Evolutionary conservation across 2,797 vertebrate genomes (phyloP), one percentile per base, ranked within the genome.

Genomic region (Neoniphon sammara): DNA sequence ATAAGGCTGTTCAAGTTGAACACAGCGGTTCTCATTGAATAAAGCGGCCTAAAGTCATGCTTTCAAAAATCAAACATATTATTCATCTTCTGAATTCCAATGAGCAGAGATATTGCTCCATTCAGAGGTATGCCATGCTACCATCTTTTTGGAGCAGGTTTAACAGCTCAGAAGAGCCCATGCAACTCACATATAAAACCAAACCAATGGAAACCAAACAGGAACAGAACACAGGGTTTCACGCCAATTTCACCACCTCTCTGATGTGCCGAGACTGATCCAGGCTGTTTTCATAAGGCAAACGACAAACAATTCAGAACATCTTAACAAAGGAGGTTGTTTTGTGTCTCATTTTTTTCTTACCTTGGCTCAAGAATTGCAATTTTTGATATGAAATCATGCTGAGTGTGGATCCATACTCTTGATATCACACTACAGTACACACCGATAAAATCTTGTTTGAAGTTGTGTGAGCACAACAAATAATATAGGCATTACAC

Each of bases 101-200:
- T 67, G 60, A 87, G 80, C 62, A 66, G 81, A 83, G 36, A 65
- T 52, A 44, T 54, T 49, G 72, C 73, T 86, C 77, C 58, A 34
- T 73, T 75, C 55, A 78, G 71, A 83, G 76, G 31, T 60, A 85
- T 87, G 81, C 89, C 91, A 92, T 92, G 91, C 91, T 84, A 85
- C 70, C 77, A 60, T 73, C 66, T 75, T 75, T 71, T 71, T 74
- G 27, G 80, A 82, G 56, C 50, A 66, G 42, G 59, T 62, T 61
- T 64, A 67, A 85, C 84, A 75, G 82, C 70, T 87, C 84, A 86
- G 82, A 64, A 81, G 80, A 85, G 82, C 82, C 61, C 92, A 93
- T 93, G 92, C 92, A 92, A 81, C 75, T 89, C 81, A 85, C 86
- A 77, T 66, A 30, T 53, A 68, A 34, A 20, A 54, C 62, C 39